phyloP scores from a whole-genome alignment of 1,140 invertebrate genomes.

The Drosophila willistoni region DNA sequence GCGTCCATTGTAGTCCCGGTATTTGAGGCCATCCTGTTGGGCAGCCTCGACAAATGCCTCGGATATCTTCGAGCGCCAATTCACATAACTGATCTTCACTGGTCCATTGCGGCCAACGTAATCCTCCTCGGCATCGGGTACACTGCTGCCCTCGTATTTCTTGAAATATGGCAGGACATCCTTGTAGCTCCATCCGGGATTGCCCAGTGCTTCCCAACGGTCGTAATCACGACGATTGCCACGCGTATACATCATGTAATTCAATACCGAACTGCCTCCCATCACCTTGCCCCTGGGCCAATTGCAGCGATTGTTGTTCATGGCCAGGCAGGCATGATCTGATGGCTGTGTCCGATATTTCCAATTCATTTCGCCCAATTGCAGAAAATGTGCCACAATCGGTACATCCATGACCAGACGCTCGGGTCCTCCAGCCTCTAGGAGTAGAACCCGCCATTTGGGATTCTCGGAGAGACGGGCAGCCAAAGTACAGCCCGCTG shows the following conservation, averaged over 20 bases:
- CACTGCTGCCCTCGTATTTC: slow-evolving; percentile 89
- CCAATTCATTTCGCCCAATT: slow-evolving; percentile 87
- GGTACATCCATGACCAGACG: slow-evolving; percentile 88
- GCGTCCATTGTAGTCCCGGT: slow-evolving; percentile 89
- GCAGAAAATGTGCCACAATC: slow-evolving; percentile 86
- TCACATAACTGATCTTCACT: slow-evolving; percentile 84
- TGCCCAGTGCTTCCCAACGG: slow-evolving; percentile 90
- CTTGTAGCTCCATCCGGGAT: slow-evolving; percentile 91
- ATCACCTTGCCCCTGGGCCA: slow-evolving; percentile 91
- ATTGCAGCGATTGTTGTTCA: slow-evolving; percentile 86
- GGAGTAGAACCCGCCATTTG: slow-evolving; percentile 86
- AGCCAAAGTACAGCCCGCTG: slow-evolving; percentile 88
- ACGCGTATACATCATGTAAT: slow-evolving; percentile 95
- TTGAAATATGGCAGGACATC: slow-evolving; percentile 93
- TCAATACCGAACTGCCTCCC: slow-evolving; percentile 93
- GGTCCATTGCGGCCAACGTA: slow-evolving; percentile 87
- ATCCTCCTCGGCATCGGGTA: slow-evolving; percentile 84
- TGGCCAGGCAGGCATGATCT: slow-evolving; percentile 80
- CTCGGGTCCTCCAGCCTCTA: slow-evolving; percentile 88
- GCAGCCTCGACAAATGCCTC: slow-evolving; percentile 88
- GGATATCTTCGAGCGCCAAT: slow-evolving; percentile 86
- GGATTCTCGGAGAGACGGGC: slow-evolving; percentile 86
- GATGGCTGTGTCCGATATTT: slow-evolving; percentile 87
- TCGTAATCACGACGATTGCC: slow-evolving; percentile 91
- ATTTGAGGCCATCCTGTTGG: slow-evolving; percentile 87